Evolutionary conservation across 2,888 invertebrate genomes (phyloP).

Genomic region (Gerosis bhagava): DNA sequence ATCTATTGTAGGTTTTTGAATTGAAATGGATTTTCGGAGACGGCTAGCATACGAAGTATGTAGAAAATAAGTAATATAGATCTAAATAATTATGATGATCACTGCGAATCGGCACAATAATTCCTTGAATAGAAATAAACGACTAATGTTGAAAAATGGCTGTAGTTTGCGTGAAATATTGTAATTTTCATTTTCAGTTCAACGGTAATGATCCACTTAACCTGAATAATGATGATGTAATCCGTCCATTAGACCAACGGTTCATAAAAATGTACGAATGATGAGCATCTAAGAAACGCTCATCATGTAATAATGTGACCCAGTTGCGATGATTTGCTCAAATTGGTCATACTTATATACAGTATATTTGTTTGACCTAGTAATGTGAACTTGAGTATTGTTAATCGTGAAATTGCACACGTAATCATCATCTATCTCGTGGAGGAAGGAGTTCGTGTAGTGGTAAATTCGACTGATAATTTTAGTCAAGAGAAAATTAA

Average conservation of each 20-base stretch:
- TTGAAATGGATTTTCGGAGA: too few species aligned
- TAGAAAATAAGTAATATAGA: constrained; percentile 6
- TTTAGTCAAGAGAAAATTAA: too few species aligned
- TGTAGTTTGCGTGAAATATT: constrained; percentile 15
- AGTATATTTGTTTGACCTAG: constrained; percentile 59
- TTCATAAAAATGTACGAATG: constrained; percentile 30
- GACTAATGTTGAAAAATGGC: constrained; percentile 13
- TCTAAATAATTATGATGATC: not conserved
- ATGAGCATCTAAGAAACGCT: constrained; percentile 40
- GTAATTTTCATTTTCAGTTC: constrained; percentile 12
- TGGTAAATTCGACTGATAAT: too few species aligned
- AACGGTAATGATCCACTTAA: constrained; percentile 20
- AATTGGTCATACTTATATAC: constrained; percentile 65
- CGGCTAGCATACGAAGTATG: too few species aligned
- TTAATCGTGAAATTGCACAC: constrained; percentile 18
- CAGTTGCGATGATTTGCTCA: constrained; percentile 69
- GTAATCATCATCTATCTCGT: too few species aligned
- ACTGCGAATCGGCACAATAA: not conserved
- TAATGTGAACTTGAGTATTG: constrained; percentile 42
- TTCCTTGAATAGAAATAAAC: not conserved
- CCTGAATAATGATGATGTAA: constrained; percentile 27
- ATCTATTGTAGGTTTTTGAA: too few species aligned
- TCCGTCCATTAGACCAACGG: constrained; percentile 33
- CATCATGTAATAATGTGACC: constrained; percentile 61
- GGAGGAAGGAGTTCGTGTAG: too few species aligned